phyloP scores from a whole-genome alignment of 2,888 invertebrate species.

The Colletes collaris region DNA sequence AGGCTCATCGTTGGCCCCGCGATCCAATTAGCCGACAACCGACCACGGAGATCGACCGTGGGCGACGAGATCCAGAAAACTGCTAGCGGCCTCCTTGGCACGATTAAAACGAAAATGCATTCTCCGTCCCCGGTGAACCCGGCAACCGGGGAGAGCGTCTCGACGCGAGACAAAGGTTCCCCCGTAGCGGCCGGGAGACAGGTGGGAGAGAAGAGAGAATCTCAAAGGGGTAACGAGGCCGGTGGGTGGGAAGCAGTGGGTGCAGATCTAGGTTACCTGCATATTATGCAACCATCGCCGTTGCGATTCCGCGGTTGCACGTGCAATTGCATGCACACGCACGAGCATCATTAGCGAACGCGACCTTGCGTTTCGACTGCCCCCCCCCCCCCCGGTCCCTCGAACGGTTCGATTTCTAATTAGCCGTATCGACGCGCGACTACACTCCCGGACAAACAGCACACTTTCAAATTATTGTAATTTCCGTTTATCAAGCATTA shows the following conservation, averaged over 20 bases:
- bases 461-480: no score
- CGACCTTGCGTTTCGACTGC: conserved; percentile 8
- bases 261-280: conserved; percentile 78
- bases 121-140: conserved; percentile 30
- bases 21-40: conserved; percentile 24
- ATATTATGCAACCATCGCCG: conserved; percentile 79
- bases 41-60: conserved; percentile 5
- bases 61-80: not conserved
- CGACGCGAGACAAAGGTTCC: conserved; percentile 65
- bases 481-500: no score
- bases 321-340: conserved; percentile 47
- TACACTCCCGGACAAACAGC: no score
- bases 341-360: conserved; percentile 39
- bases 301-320: conserved; percentile 64
- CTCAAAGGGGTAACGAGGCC: conserved; percentile 76
- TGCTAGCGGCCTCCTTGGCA: not conserved
- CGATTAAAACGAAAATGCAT: conserved; percentile 34
- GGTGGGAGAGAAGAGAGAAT: conserved; percentile 10
- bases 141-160: conserved; percentile 49
- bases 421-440: conserved; percentile 4
- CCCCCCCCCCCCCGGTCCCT: no score
- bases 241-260: conserved; percentile 72
- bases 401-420: conserved; percentile 26
- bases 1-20: conserved; percentile 4
- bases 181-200: conserved; percentile 31